Conservation (phyloP, 2,888 invertebrate genomes). For the Drosophila atripex region DNA sequence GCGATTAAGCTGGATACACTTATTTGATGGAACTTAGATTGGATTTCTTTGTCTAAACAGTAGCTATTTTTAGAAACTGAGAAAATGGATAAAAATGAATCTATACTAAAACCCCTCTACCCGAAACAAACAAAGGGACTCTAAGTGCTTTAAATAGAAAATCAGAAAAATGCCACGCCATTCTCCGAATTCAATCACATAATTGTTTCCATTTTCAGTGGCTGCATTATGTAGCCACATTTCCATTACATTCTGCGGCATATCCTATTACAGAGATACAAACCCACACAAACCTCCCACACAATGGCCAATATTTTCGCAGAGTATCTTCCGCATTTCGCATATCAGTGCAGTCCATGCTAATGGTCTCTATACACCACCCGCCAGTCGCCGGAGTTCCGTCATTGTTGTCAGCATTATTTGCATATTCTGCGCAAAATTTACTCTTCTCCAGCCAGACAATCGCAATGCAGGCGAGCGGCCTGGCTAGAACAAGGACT, state of each 20-base stretch:
- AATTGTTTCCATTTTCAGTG: slow-evolving; percentile 65
- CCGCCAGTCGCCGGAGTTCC: slow-evolving; percentile 20
- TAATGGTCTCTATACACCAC: slow-evolving; percentile 54
- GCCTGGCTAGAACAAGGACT: slow-evolving; percentile 32
- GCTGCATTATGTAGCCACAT: slow-evolving; percentile 58
- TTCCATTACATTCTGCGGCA: slow-evolving; percentile 46
- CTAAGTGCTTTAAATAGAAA: slow-evolving; percentile 1
- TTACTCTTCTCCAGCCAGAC: slow-evolving; percentile 63
- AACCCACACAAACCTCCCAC: slow-evolving; percentile 14
- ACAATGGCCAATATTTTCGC: slow-evolving; percentile 53
- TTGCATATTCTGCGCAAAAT: slow-evolving; percentile 75
- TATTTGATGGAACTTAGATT: slow-evolving; percentile 8
- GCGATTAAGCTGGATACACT: slow-evolving; percentile 59
- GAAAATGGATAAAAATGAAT: background rate
- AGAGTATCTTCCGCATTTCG: slow-evolving; percentile 47
- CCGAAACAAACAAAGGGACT: slow-evolving; percentile 5
- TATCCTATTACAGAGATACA: slow-evolving; percentile 56
- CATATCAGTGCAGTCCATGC: slow-evolving; percentile 61
- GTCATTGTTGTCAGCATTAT: slow-evolving; percentile 75
- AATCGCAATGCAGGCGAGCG: slow-evolving; percentile 59
- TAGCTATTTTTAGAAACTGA: slow-evolving; percentile 18
- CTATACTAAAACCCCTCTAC: slow-evolving; percentile 4
- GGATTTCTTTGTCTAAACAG: slow-evolving; percentile 27
- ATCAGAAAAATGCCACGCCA: slow-evolving; percentile 1
- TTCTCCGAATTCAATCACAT: slow-evolving; percentile 63